Conservation (phyloP, 2,888 invertebrate genomes). For the Epicampocera succincta region DNA sequence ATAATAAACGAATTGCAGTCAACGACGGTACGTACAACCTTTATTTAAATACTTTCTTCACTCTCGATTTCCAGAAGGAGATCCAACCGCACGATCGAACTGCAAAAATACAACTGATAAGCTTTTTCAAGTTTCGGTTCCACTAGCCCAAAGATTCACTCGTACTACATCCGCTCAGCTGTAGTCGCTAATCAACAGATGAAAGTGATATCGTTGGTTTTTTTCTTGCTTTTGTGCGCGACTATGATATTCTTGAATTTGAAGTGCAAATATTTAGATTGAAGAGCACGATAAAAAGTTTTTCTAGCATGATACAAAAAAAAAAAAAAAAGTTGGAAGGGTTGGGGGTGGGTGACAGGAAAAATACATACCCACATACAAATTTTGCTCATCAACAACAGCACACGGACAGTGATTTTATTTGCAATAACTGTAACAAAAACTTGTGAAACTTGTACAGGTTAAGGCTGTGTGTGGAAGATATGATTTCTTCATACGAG, state of each 20-base stretch:
- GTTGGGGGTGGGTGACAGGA: too few species aligned
- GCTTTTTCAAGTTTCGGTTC: slow-evolving; percentile 42
- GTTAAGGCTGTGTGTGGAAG: too few species aligned
- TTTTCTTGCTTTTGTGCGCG: background rate
- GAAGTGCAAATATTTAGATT: slow-evolving; percentile 32
- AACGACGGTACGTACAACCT: slow-evolving; percentile 28
- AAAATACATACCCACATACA: too few species aligned
- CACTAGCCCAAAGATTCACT: slow-evolving; percentile 31
- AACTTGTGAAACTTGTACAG: too few species aligned
- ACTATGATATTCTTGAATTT: slow-evolving; percentile 34
- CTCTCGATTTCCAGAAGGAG: slow-evolving; percentile 36
- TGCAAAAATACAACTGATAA: slow-evolving; percentile 72
- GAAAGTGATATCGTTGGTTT: slow-evolving; percentile 55
- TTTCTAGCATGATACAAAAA: slow-evolving; percentile 69
- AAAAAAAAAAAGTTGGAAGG: too few species aligned
- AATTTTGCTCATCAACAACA: too few species aligned
- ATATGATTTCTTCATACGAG: too few species aligned
- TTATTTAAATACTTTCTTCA: slow-evolving; percentile 26
- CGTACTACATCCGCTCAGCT: background rate
- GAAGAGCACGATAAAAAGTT: slow-evolving; percentile 10
- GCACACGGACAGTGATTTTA: too few species aligned
- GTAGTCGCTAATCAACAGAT: slow-evolving; percentile 46
- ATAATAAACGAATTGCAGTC: slow-evolving; percentile 44
- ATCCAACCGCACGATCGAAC: slow-evolving; percentile 70
- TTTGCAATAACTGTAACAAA: too few species aligned